These are phyloP conservation scores for Lasioglossum pauxillum DNA, from an alignment of 2,888 invertebrate genomes.

Conservation along the genomic window DNA sequence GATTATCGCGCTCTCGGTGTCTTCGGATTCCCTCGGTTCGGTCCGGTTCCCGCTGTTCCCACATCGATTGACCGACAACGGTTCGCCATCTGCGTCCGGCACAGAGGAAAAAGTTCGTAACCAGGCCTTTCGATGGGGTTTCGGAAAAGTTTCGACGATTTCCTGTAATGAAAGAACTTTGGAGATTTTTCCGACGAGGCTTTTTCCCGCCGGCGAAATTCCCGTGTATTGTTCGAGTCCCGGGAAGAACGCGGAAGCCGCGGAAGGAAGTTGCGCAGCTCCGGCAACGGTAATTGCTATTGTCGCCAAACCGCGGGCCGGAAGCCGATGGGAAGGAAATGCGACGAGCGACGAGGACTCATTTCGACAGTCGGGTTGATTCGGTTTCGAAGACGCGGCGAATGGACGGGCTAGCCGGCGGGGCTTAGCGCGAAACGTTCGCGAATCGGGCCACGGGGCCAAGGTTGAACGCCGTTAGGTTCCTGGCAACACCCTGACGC, in stretches of 20 bases:
- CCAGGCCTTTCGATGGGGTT: not conserved
- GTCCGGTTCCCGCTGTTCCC: not conserved
- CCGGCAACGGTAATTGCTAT: not conserved
- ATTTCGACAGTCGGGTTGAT: not conserved
- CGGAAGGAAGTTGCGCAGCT: not conserved
- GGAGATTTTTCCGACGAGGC: constrained; percentile 13
- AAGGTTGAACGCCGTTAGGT: constrained; percentile 71
- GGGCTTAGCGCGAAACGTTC: constrained; percentile 25
- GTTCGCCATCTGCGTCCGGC: not conserved
- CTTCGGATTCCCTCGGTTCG: not conserved
- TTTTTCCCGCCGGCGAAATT: not conserved
- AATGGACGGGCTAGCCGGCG: constrained; percentile 21
- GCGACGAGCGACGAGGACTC: not conserved
- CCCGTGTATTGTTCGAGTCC: not conserved
- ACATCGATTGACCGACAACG: constrained; percentile 22
- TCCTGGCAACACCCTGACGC: constrained; percentile 52
- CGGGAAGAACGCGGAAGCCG: not conserved
- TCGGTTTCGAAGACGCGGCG: not conserved
- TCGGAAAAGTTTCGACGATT: constrained; percentile 5
- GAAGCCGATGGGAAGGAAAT: not conserved
- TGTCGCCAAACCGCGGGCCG: not conserved
- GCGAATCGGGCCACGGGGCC: constrained; percentile 79
- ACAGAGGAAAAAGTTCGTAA: not conserved
- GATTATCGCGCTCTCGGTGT: not conserved
- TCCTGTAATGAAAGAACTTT: constrained; percentile 39